These are phyloP conservation scores for Hemichromis elongatus DNA, from an alignment of 2,113 vertebrate species.

Conservation along the genomic window DNA sequence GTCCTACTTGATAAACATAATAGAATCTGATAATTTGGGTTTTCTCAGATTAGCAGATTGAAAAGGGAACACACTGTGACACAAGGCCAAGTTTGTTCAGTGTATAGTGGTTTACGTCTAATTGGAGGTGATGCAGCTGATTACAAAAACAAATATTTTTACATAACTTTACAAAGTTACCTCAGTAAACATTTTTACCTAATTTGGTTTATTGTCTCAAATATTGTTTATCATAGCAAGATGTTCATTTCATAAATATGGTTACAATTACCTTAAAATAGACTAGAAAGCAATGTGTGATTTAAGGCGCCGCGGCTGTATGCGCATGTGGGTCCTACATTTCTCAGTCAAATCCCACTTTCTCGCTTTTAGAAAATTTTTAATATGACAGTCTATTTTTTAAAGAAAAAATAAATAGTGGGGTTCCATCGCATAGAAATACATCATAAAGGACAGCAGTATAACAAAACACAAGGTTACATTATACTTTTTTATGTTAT, in stretches of 20 bases:
- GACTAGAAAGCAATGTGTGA: background rate
- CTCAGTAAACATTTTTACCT: background rate
- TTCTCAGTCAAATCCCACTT: background rate
- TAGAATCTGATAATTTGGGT: background rate
- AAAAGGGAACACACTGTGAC: background rate
- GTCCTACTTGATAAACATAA: background rate
- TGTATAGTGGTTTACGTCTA: background rate
- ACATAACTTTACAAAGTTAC: background rate
- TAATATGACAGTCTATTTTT: background rate
- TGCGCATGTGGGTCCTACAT: background rate
- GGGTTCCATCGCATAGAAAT: background rate
- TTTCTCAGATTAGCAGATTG: background rate
- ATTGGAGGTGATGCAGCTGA: fast-evolving
- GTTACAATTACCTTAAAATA: background rate
- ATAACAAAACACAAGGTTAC: background rate
- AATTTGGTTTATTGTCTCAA: background rate
- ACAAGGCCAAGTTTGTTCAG: fast-evolving
- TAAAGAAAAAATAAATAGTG: background rate
- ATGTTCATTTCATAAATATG: background rate
- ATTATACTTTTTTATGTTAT: background rate
- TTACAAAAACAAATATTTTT: background rate
- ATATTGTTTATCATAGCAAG: background rate
- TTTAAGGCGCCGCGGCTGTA: background rate
- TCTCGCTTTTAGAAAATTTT: background rate
- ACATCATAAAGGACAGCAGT: fast-evolving